Conservation (phyloP, 2,113 vertebrate species). For the Microtus richardsoni region DNA sequence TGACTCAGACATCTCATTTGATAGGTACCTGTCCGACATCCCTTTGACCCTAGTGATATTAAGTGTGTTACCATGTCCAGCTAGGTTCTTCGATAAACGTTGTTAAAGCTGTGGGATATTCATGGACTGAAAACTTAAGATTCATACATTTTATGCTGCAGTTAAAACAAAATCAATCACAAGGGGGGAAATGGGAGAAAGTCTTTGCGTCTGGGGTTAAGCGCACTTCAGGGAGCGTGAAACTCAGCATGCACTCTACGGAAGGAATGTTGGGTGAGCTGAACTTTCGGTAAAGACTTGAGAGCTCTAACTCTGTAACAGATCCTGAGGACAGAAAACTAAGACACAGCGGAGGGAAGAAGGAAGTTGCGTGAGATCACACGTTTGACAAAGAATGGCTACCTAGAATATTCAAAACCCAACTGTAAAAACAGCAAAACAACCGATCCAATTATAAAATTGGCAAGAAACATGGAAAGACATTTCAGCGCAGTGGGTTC, state of each 20-base stretch:
- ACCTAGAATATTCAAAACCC: conserved; percentile 37
- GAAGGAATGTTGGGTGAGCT: background rate
- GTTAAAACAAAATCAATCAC: background rate
- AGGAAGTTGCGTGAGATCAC: background rate
- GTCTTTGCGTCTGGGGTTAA: background rate
- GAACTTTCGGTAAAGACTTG: background rate
- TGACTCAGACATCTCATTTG: conserved; percentile 90
- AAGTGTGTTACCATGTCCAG: background rate
- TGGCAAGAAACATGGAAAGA: conserved; percentile 32
- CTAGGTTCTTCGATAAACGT: background rate
- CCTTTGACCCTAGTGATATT: conserved; percentile 90
- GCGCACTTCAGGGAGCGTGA: background rate
- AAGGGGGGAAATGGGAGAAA: background rate
- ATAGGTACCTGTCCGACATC: conserved; percentile 89
- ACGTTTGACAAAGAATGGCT: background rate
- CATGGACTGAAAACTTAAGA: background rate
- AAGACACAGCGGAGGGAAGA: background rate
- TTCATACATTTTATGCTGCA: background rate
- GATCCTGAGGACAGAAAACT: background rate
- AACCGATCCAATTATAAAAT: conserved; percentile 42
- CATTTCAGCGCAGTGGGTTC: background rate
- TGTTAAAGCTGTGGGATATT: background rate
- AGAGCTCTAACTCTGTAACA: background rate
- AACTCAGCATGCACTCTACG: background rate
- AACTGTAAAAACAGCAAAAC: conserved; percentile 12